A percentile compares a stretch with the other conserved stretches of the same genome.
Conservation (phyloP, 1,140 invertebrate genomes). For the Drosophila subpulchrella region DNA sequence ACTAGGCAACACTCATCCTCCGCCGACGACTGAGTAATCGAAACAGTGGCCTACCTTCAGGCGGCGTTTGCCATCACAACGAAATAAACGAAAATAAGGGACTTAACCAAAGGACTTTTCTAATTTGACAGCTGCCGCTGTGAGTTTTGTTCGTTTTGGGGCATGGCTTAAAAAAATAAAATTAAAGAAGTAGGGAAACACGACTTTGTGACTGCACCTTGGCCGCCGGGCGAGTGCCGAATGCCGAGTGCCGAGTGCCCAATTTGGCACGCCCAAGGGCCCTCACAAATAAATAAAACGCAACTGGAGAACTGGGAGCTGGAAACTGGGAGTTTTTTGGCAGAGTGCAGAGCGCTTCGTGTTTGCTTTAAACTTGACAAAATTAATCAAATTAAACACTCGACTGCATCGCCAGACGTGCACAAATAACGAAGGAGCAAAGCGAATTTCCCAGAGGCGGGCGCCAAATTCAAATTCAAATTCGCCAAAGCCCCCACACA, state of each 20-base stretch:
- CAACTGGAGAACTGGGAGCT: constrained; percentile 18
- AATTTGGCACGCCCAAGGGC: constrained; percentile 62
- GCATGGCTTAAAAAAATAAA: constrained; percentile 35
- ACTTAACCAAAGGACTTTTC: constrained; percentile 42
- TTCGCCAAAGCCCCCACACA: constrained; percentile 54
- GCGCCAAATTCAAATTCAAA: constrained; percentile 75
- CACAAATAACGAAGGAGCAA: constrained; percentile 72
- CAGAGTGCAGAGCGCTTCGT: constrained; percentile 69
- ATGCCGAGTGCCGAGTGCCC: constrained; percentile 48
- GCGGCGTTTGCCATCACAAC: constrained; percentile 11
- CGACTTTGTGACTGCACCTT: constrained; percentile 48
- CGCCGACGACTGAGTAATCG: background rate
- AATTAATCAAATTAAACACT: constrained; percentile 83
- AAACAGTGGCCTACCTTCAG: constrained; percentile 51
- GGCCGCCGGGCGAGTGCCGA: constrained; percentile 27
- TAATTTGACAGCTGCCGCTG: constrained; percentile 39
- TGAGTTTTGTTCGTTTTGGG: constrained; percentile 28
- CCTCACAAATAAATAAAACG: constrained; percentile 55
- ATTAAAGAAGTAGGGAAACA: constrained; percentile 18
- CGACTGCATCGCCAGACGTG: constrained; percentile 80
- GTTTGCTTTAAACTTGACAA: constrained; percentile 81
- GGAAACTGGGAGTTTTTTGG: constrained; percentile 53
- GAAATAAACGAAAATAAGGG: constrained; percentile 28
- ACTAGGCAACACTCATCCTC: constrained; percentile 29
- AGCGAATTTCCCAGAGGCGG: constrained; percentile 44